These are phyloP conservation scores for Petaurus breviceps DNA, from an alignment of 2,113 vertebrate genomes.

Conservation along the genomic window DNA sequence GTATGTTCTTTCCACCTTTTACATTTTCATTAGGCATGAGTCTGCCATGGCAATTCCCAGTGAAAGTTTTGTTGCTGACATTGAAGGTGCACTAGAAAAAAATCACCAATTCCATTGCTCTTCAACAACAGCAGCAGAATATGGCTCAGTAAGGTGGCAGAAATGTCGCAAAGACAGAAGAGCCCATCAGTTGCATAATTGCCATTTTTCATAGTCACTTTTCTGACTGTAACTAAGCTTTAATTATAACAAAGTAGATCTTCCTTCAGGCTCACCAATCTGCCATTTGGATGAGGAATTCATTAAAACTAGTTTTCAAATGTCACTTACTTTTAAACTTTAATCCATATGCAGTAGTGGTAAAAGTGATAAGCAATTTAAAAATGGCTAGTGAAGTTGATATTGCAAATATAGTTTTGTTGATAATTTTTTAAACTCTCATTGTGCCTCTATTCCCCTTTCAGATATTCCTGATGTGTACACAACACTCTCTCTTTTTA, in stretches of 20 bases:
- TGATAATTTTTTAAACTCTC: slow-evolving; percentile 43
- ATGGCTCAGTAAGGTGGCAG: slow-evolving; percentile 64
- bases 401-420: slow-evolving; percentile 51
- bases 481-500: not conserved
- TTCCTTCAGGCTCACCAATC: slow-evolving; percentile 57
- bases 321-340: slow-evolving; percentile 64
- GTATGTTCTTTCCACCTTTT: slow-evolving; percentile 19
- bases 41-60: not conserved
- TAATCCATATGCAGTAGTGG: not conserved
- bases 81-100: slow-evolving; percentile 50
- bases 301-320: slow-evolving; percentile 63
- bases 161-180: slow-evolving; percentile 62
- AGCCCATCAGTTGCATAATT: slow-evolving; percentile 54
- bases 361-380: slow-evolving; percentile 37
- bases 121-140: slow-evolving; percentile 52
- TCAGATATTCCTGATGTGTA: not conserved
- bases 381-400: slow-evolving; percentile 4
- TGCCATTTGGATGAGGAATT: slow-evolving; percentile 70
- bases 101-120: slow-evolving; percentile 9
- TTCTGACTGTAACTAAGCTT: slow-evolving; percentile 65
- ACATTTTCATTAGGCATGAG: slow-evolving; percentile 4
- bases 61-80: slow-evolving; percentile 9
- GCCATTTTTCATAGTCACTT: slow-evolving; percentile 65
- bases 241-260: slow-evolving; percentile 75
- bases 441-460: not conserved